phyloP scores from a whole-genome alignment of 2,113 vertebrate species.

The Galbula dea region DNA sequence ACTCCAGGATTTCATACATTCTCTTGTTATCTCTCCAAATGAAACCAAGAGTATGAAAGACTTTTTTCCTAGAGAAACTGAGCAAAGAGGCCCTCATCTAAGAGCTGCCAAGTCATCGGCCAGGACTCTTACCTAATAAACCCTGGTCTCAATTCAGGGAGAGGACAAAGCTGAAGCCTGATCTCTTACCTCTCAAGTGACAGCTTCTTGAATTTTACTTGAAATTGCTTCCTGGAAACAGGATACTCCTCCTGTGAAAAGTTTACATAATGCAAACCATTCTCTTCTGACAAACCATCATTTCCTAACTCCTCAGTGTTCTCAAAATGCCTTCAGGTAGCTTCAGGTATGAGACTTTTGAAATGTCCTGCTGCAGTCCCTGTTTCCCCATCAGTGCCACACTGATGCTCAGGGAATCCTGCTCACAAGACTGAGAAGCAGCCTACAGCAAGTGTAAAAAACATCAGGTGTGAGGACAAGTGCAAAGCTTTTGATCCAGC shows the following conservation, averaged over 20 bases:
- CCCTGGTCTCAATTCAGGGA: background rate
- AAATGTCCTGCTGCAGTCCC: background rate
- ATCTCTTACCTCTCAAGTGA: background rate
- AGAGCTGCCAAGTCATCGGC: background rate
- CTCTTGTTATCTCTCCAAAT: background rate
- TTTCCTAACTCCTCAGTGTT: background rate
- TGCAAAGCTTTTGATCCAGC: background rate
- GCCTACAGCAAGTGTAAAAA: background rate
- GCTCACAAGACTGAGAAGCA: background rate
- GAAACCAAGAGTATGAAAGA: background rate
- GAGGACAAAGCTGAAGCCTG: background rate
- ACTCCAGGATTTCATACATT: background rate
- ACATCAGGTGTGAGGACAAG: background rate
- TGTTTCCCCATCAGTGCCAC: background rate
- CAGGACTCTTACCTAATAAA: background rate
- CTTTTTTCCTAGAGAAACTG: background rate
- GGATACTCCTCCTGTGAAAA: background rate
- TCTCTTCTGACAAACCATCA: background rate
- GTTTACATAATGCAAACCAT: background rate
- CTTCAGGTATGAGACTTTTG: background rate
- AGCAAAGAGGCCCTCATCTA: background rate
- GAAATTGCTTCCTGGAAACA: background rate
- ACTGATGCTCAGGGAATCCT: background rate
- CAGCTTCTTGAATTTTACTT: background rate
- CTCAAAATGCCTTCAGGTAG: background rate